Percentiles rank a stretch among this genome's conserved stretches.
These are phyloP conservation scores for Pogona vitticeps DNA, from an alignment of 2,113 vertebrate species.

Conservation along the genomic window DNA sequence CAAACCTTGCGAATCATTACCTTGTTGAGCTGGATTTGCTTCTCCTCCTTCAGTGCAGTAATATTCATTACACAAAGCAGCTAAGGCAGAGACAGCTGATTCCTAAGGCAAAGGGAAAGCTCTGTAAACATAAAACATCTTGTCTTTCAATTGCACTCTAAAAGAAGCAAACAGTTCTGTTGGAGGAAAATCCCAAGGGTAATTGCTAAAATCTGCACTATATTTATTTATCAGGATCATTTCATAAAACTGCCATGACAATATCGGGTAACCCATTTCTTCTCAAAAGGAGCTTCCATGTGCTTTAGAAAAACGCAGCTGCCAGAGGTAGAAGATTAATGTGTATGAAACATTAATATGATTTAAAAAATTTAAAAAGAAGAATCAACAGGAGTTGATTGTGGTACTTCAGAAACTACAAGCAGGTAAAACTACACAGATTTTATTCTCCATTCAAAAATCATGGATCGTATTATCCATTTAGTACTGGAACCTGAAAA, in stretches of 20 bases:
- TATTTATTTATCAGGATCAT: neutral
- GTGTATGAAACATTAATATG: neutral
- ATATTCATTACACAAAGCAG: conserved; percentile 84
- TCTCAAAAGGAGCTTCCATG: neutral
- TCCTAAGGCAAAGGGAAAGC: conserved; percentile 73
- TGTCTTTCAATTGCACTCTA: neutral
- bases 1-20: conserved; percentile 72
- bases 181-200: neutral
- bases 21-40: conserved; percentile 76
- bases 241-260: neutral
- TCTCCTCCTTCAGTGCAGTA: conserved; percentile 75
- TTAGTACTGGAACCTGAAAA: neutral
- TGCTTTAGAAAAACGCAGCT: neutral
- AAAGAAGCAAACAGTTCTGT: neutral
- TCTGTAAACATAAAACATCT: neutral
- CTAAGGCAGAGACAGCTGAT: conserved; percentile 81
- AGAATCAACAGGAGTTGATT: neutral
- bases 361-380: neutral
- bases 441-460: neutral
- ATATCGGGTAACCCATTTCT: neutral
- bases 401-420: neutral
- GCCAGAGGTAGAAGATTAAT: neutral
- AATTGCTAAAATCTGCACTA: neutral
- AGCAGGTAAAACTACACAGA: neutral
- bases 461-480: neutral